A percentile compares a stretch with the other conserved stretches of the same genome.
Evolutionary conservation across 2,113 vertebrate genomes (phyloP).

Genomic region (Ardeotis arabs): DNA sequence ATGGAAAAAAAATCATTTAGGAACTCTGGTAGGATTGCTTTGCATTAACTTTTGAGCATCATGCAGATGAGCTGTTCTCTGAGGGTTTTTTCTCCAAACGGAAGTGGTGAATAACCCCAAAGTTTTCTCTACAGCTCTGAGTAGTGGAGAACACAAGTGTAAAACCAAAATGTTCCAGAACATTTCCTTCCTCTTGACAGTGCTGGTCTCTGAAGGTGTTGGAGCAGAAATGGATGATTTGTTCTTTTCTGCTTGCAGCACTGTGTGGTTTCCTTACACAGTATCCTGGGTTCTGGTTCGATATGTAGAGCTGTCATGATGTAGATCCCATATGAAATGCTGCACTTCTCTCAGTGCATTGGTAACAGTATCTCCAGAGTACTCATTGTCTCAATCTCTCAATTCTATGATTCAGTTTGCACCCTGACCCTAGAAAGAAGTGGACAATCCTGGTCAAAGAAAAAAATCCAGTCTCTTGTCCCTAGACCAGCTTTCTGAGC

Average conservation of each 20-base stretch:
- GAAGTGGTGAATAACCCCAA: background rate
- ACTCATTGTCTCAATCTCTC: background rate
- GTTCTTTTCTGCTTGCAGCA: background rate
- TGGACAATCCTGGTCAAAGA: background rate
- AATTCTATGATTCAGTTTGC: background rate
- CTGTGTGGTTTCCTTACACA: background rate
- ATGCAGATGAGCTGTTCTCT: background rate
- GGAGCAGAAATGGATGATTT: background rate
- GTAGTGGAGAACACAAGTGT: background rate
- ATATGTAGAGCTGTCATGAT: background rate
- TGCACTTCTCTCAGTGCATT: background rate
- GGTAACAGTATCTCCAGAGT: background rate
- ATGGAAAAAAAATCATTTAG: background rate
- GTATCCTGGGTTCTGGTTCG: background rate
- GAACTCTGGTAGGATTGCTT: background rate
- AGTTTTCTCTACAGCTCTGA: background rate
- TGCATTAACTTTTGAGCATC: background rate
- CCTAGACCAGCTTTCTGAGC: background rate
- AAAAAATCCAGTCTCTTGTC: background rate
- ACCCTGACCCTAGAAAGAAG: background rate
- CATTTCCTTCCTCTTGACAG: background rate
- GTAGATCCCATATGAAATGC: background rate
- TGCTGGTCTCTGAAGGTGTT: background rate
- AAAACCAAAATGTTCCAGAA: background rate
- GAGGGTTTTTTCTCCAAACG: background rate